phyloP scores from a whole-genome alignment of 2,113 vertebrate species.

The Aegotheles bennettii region DNA sequence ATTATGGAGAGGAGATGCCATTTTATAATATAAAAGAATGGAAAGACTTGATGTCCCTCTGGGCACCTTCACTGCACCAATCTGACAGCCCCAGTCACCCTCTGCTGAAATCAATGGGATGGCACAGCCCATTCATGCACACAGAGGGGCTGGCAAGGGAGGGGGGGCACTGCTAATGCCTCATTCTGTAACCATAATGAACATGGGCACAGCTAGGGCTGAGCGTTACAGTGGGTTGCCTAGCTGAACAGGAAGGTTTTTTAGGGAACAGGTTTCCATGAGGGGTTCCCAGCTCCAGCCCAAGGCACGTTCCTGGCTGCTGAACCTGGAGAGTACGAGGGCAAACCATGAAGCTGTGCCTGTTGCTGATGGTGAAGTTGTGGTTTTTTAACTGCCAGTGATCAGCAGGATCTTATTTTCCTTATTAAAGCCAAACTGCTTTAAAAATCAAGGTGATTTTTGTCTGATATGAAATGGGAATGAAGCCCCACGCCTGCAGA shows the following conservation, averaged over 20 bases:
- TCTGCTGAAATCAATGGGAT: constrained; percentile 34
- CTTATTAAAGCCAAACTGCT: not conserved
- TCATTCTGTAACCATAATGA: not conserved
- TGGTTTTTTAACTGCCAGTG: not conserved
- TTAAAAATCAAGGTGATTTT: not conserved
- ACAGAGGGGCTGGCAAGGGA: not conserved
- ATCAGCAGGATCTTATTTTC: not conserved
- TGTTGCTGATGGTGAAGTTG: accelerated
- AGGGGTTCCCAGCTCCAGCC: accelerated
- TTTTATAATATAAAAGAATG: not conserved
- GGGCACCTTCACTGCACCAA: not conserved
- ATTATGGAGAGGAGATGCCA: not conserved
- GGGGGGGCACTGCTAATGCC: not conserved
- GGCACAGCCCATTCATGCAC: not conserved
- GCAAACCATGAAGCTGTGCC: not conserved
- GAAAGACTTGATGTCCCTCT: not conserved
- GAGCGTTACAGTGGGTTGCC: not conserved
- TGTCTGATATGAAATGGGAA: accelerated
- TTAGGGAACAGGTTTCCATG: accelerated
- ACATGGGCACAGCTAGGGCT: accelerated
- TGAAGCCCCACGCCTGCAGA: accelerated
- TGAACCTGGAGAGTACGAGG: accelerated
- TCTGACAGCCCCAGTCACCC: constrained; percentile 2
- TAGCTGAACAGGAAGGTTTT: not conserved
- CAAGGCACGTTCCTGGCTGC: not conserved